These are phyloP conservation scores for Odontamblyopus rebecca DNA, from an alignment of 2,797 vertebrate species.

Conservation along the genomic window DNA sequence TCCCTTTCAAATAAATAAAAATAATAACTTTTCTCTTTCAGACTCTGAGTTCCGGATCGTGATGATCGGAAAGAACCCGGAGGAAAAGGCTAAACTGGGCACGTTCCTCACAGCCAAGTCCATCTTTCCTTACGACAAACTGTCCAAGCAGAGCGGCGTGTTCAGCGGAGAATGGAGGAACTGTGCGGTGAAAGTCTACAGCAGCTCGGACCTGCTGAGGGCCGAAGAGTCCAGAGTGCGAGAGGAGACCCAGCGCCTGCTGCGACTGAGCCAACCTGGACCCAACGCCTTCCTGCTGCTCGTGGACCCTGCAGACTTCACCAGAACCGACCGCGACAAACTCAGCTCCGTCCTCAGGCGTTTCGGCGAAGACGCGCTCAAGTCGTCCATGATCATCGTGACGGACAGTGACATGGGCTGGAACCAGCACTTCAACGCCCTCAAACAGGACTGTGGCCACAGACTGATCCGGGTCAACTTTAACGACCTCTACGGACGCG, in stretches of 20 bases:
- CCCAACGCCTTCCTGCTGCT: conserved; percentile 50
- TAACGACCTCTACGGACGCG: background rate
- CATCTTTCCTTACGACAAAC: fast-evolving
- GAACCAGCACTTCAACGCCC: background rate
- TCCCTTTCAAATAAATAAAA: no score
- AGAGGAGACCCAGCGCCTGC: conserved; percentile 7
- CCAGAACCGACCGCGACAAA: conserved; percentile 10
- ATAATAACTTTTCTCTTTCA: background rate
- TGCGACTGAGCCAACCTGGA: conserved; percentile 15
- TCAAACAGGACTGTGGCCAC: conserved; percentile 1
- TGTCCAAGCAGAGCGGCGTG: background rate
- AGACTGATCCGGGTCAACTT: background rate
- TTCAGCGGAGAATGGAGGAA: background rate
- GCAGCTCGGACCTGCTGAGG: conserved; percentile 37
- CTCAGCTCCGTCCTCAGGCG: conserved; percentile 12
- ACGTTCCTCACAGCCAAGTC: conserved; percentile 6
- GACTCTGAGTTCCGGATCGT: background rate
- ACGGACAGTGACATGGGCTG: background rate
- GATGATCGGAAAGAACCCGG: conserved; percentile 6
- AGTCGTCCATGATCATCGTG: conserved; percentile 20
- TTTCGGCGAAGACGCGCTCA: conserved; percentile 33
- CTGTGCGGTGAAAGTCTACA: conserved; percentile 20
- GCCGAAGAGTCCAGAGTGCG: background rate
- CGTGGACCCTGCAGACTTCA: conserved; percentile 37
- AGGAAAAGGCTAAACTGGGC: background rate